These are phyloP conservation scores for Rhopalosiphum nymphaeae DNA, from an alignment of 2,888 invertebrate genomes.

Conservation along the genomic window DNA sequence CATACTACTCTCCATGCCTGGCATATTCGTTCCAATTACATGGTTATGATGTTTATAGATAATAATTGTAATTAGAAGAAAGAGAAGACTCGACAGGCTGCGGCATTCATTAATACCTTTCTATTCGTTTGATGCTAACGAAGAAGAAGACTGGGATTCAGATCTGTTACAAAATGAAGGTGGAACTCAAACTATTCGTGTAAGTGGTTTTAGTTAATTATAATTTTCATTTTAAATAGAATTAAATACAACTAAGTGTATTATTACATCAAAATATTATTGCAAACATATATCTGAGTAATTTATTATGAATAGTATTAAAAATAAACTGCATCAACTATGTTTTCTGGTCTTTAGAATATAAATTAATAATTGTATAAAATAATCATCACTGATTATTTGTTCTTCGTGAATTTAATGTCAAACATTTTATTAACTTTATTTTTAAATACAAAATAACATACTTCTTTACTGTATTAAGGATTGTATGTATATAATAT, in stretches of 20 bases:
- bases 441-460: not conserved
- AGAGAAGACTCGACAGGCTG: constrained; percentile 74
- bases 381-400: not conserved
- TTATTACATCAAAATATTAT: not conserved
- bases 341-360: not conserved
- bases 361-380: not conserved
- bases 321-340: not conserved
- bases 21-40: not conserved
- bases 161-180: constrained; percentile 72
- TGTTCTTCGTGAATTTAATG: not conserved
- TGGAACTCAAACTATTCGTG: constrained; percentile 55
- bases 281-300: not conserved
- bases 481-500: constrained; percentile 11
- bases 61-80: constrained; percentile 72
- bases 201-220: constrained; percentile 16
- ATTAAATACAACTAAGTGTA: not conserved
- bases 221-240: not conserved
- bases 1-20: not conserved
- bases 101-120: constrained; percentile 77
- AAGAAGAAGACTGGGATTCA: constrained; percentile 79
- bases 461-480: not conserved
- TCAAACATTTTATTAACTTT: not conserved
- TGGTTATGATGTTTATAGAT: constrained; percentile 70
- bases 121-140: constrained; percentile 79
- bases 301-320: not conserved